phyloP scores from a whole-genome alignment of 2,888 invertebrate genomes.

The Xanthia icteritia region DNA sequence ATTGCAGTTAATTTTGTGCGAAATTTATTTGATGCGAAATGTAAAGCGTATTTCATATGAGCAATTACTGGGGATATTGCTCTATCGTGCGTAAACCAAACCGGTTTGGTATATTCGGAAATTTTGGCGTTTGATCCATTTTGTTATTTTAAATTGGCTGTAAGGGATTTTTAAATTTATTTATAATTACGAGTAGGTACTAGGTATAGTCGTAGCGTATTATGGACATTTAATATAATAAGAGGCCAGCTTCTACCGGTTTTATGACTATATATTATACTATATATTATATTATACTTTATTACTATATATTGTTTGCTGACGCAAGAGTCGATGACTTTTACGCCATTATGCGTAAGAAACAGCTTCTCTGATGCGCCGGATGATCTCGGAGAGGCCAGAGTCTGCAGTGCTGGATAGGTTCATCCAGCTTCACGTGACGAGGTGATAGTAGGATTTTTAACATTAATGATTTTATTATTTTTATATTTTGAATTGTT shows the following conservation, averaged over 20 bases:
- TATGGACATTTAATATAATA: neutral
- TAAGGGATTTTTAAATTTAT: neutral
- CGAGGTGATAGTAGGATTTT: too few relatives aligned
- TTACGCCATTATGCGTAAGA: too few relatives aligned
- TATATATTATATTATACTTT: too few relatives aligned
- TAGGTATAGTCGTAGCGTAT: neutral
- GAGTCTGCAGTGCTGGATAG: too few relatives aligned
- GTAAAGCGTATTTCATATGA: constrained; percentile 49
- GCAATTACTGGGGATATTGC: constrained; percentile 49
- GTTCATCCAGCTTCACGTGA: too few relatives aligned
- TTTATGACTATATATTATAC: neutral
- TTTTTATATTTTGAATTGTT: too few relatives aligned
- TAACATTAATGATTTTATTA: too few relatives aligned
- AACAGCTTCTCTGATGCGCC: too few relatives aligned
- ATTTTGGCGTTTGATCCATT: constrained; percentile 13
- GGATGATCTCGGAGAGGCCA: too few relatives aligned
- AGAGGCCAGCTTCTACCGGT: neutral
- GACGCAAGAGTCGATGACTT: too few relatives aligned
- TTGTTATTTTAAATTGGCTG: neutral
- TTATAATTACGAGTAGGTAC: neutral
- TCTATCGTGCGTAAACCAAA: constrained; percentile 37
- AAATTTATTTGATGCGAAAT: constrained; percentile 36
- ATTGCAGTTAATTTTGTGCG: constrained; percentile 34
- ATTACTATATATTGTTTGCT: too few relatives aligned
- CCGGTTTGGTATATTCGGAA: constrained; percentile 12